Evolutionary conservation across 30 jellyfish, hydroid and myxozoan species (phyloP), one percentile per base, ranked within the genome.

Genomic region (Turritopsis dohrnii): DNA sequence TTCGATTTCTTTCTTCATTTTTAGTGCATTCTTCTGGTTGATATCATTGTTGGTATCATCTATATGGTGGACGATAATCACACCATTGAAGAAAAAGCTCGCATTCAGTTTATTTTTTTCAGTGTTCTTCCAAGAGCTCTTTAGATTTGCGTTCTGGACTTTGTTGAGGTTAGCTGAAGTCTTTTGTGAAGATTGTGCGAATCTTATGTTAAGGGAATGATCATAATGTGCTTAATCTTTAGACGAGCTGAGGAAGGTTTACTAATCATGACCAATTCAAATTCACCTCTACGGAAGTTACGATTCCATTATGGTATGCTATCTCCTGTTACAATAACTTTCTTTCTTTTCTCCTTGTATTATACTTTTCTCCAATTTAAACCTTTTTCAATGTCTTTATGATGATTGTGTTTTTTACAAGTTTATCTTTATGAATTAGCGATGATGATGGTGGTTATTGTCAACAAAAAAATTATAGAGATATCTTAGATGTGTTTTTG

Each of bases 241-340:
- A 91, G 97, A 76, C 92, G 88, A 52, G 96, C 97, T 16, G 97
- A 91, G 53, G 96, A 83, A 31, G 97, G 97, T 16, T 84, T 91
- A 0, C 79, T 91, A 3, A 52, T 87, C 7, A 83, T 91, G 29
- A 87, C 95, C 23, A 89, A 89, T 29, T 76, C 72, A 53, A 87
- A 91, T 69, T 86, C 97, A 54, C 97, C 97, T 16, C 65, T 86
- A 77, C 28, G 97, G 72, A 91, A 91, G 54, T 54, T 83, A 24
- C 29, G 94, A 54, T 91, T 86, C 80, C 97, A 91, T 80, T 91
- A 86, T 91, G 97, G 97, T 91, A 87, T 66, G 60, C 13, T n/a
- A n/a, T n/a, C n/a, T n/a, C n/a, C n/a, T n/a, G n/a, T n/a, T n/a
- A n/a, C 83, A 24, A 20, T 21, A 5, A 3, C 26, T 23, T 74